Evolutionary conservation across 2,888 invertebrate species (phyloP).

Genomic region (Polymixis lichenea): DNA sequence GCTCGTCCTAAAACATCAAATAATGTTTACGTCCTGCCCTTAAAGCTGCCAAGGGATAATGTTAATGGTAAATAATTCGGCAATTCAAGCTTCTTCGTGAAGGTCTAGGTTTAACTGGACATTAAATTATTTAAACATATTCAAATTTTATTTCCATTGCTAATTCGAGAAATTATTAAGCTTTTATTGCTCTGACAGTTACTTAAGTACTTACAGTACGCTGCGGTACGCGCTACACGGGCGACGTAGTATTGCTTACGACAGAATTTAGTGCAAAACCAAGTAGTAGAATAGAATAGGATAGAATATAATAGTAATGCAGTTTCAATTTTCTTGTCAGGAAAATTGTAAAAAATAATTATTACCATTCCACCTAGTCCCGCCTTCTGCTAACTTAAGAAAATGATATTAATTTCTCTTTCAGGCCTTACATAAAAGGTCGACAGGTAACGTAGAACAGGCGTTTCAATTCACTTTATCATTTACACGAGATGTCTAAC

Average conservation of each 20-base stretch:
- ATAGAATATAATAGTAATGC: neutral
- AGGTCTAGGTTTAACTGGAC: neutral
- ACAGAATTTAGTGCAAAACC: neutral
- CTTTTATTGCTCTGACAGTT: constrained; percentile 8
- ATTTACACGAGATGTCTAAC: neutral
- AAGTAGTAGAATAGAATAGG: neutral
- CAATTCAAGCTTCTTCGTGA: neutral
- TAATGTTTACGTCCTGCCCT: constrained; percentile 65
- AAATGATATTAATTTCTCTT: neutral
- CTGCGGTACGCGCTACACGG: neutral
- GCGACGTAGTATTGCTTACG: neutral
- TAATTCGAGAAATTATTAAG: neutral
- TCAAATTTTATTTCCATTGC: neutral
- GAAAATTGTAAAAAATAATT: no score
- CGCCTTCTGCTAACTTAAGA: no score
- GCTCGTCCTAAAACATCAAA: constrained; percentile 78
- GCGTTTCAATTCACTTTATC: constrained; percentile 3
- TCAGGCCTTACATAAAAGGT: neutral
- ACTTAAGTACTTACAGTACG: neutral
- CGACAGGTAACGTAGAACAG: constrained; percentile 3
- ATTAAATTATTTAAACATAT: constrained; percentile 7
- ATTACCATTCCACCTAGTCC: neutral
- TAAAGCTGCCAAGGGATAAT: constrained; percentile 26
- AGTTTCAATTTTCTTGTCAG: no score
- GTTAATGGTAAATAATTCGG: constrained; percentile 44